These are phyloP conservation scores for Laticauda laticaudata DNA, from an alignment of 2,113 vertebrate genomes.

Conservation along the genomic window DNA sequence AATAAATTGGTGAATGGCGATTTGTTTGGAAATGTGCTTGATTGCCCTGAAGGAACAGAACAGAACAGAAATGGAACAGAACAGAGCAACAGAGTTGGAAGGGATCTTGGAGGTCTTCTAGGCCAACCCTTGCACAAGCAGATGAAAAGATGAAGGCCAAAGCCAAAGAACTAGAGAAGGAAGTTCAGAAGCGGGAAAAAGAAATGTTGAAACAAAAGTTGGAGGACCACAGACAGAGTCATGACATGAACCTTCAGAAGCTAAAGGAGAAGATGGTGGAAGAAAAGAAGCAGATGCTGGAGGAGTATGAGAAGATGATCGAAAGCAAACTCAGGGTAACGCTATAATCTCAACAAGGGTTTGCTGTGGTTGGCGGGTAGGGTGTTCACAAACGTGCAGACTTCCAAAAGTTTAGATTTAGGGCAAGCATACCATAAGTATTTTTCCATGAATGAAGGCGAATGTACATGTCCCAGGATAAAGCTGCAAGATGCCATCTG, in stretches of 20 bases:
- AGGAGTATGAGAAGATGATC: not conserved
- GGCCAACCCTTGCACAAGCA: no score
- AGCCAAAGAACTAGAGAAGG: not conserved
- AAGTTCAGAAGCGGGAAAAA: not conserved
- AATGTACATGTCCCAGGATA: no score
- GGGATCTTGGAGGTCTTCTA: no score
- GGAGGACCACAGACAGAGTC: constrained; percentile 3
- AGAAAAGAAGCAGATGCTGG: not conserved
- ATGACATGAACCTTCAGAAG: constrained; percentile 4
- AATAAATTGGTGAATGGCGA: no score
- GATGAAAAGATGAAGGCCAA: no score
- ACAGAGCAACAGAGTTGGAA: no score
- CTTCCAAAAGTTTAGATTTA: not conserved
- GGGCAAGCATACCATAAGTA: not conserved
- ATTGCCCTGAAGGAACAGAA: no score
- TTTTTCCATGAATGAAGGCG: no score
- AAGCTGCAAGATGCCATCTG: no score
- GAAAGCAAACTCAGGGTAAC: constrained; percentile 3
- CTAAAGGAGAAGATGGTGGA: constrained; percentile 25
- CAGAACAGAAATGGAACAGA: no score
- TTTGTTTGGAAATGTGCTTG: no score
- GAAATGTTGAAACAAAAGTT: not conserved
- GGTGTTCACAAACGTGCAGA: not conserved
- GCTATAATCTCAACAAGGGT: not conserved
- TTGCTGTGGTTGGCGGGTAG: not conserved